Evolutionary conservation across 2,113 vertebrate genomes (phyloP).

Genomic region (Scolopax mira): DNA sequence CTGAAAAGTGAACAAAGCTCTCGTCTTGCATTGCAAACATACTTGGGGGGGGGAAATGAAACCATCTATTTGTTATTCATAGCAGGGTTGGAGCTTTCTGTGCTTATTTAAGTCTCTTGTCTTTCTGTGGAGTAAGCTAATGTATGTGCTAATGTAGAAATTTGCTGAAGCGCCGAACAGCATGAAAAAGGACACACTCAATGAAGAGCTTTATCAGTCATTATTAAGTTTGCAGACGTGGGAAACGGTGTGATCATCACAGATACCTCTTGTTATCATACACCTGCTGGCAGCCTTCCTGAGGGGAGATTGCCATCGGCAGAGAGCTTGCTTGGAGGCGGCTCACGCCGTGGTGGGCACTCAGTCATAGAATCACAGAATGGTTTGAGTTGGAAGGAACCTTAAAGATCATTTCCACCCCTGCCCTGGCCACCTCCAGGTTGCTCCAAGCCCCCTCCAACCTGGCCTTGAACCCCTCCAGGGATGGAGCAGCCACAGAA

Average conservation of each 20-base stretch:
- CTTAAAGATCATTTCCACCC: no score
- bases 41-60: neutral
- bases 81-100: conserved; percentile 18
- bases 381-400: no score
- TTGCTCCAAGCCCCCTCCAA: no score
- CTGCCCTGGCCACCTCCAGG: no score
- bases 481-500: no score
- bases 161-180: neutral
- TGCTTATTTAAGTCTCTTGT: conserved; percentile 37
- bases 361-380: no score
- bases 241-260: neutral
- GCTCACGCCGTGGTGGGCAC: accelerated
- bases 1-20: neutral
- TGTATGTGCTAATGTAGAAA: conserved; percentile 23
- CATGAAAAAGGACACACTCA: neutral
- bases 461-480: no score
- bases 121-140: conserved; percentile 33
- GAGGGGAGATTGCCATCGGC: accelerated
- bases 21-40: neutral
- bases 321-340: neutral
- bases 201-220: neutral
- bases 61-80: conserved; percentile 41
- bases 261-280: neutral
- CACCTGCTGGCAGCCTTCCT: neutral
- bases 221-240: neutral